phyloP scores from a whole-genome alignment of 2,113 vertebrate genomes.

The Merops nubicus region DNA sequence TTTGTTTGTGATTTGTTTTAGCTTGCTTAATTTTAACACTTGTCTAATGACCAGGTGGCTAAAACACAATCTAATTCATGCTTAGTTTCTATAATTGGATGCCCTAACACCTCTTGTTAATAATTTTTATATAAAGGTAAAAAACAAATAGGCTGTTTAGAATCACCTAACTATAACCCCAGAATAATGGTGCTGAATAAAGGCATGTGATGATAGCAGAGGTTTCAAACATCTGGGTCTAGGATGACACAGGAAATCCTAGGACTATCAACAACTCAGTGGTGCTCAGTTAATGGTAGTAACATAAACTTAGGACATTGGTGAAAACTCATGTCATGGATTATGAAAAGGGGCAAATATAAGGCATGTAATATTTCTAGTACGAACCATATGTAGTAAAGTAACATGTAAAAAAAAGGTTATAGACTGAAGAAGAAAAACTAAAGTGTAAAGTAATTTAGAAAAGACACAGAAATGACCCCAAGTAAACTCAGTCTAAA shows the following conservation, averaged over 20 bases:
- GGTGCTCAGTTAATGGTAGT: not conserved
- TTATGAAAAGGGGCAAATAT: not conserved
- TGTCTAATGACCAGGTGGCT: not conserved
- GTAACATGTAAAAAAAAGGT: not conserved
- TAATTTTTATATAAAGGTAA: not conserved
- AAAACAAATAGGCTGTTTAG: not conserved
- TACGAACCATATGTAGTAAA: not conserved
- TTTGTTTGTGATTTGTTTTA: not conserved
- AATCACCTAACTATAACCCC: not conserved
- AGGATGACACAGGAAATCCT: not conserved
- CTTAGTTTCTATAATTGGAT: not conserved
- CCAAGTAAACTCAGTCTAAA: not conserved
- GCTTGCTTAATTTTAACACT: not conserved
- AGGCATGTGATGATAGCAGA: not conserved
- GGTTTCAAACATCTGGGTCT: fast-evolving
- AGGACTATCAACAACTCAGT: not conserved
- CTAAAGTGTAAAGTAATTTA: not conserved
- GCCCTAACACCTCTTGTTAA: not conserved
- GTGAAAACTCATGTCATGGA: not conserved
- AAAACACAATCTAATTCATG: not conserved
- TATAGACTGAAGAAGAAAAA: not conserved
- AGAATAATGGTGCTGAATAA: not conserved
- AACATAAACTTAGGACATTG: not conserved
- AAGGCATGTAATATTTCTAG: not conserved
- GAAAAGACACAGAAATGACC: not conserved